These are phyloP conservation scores for Caenorhabditis virilis DNA, from an alignment of 2,888 invertebrate genomes.

Conservation along the genomic window DNA sequence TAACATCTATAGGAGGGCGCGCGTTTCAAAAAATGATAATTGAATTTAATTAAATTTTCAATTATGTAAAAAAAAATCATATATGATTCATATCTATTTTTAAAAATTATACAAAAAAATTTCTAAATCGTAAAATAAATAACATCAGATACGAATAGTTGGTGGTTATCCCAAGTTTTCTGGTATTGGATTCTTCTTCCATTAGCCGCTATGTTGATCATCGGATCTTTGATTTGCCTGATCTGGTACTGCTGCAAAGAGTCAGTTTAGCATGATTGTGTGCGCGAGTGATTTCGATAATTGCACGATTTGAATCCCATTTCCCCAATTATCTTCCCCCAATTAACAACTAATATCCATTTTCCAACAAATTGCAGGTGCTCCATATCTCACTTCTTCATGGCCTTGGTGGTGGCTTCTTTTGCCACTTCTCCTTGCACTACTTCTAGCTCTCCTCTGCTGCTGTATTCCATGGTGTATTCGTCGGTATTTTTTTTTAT, in stretches of 20 bases:
- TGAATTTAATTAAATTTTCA: too few relatives aligned
- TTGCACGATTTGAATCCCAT: neutral
- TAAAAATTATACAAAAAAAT: too few relatives aligned
- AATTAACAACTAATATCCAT: constrained; percentile 6
- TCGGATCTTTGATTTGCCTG: constrained; percentile 19
- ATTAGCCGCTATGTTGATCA: constrained; percentile 41
- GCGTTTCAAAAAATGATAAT: too few relatives aligned
- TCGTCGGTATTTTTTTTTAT: constrained; percentile 52
- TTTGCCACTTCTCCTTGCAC: constrained; percentile 62
- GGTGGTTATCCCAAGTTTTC: constrained; percentile 39
- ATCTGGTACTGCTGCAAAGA: constrained; percentile 38
- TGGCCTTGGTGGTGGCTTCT: constrained; percentile 70
- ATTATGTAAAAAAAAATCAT: too few relatives aligned
- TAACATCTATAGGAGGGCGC: too few relatives aligned
- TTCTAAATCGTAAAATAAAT: too few relatives aligned
- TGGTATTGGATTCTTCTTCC: constrained; percentile 47
- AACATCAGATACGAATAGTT: too few relatives aligned
- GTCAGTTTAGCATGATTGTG: constrained; percentile 23
- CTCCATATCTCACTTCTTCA: constrained; percentile 60
- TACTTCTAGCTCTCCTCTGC: constrained; percentile 66
- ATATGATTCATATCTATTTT: too few relatives aligned
- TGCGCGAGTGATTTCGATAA: neutral
- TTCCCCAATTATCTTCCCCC: neutral
- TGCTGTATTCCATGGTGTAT: constrained; percentile 68
- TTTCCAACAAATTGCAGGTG: constrained; percentile 54